Base-by-base conservation (phyloP, 2,113 vertebrate species). In the Echinops telfairi region DNA sequence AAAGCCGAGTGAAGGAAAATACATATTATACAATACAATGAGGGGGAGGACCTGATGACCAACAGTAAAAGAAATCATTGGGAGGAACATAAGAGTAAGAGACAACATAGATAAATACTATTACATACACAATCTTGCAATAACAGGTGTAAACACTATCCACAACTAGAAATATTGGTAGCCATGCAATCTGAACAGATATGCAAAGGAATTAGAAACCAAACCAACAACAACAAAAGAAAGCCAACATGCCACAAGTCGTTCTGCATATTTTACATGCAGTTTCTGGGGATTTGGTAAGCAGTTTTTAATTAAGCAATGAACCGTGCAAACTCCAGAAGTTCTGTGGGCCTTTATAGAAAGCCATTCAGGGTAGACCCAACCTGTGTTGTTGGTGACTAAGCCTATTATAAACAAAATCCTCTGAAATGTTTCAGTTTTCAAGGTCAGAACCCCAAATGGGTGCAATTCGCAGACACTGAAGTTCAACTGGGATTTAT, bases 381-480 rank as follows among this genome's bases (percentile, higher is more conserved):
- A 66, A 60, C 6, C 16, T 62, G 57, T 68, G 53, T 66, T 43
- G 17, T 15, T 62, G 31, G 17, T 38, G 77, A 77, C 31, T 75
- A 76, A 64, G 11, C 90, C 31, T 76, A 38, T 73, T 33, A 29
- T 38, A 70, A 80, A 11, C 19, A 92, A 86, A 36, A 29, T 89
- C 33, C 83, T 94, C 77, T 10, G 40, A 86, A 77, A 62, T 77
- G 22, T 71, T 90, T 87, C 40, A 60, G 3, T 84, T 89, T 91
- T 87, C 85, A 84, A 91, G 66, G 57, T 91, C 85, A 53, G 83
- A 53, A 71, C 16, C 43, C 38, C 19, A 27, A 1, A 19, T 64
- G 2, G 53, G 14, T 6, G 80, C 15, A 20, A n/a, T 36, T 58
- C 47, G 77, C 81, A 77, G 57, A 73, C 68, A 57, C 0, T 71